These are phyloP conservation scores for Sebastes schlegelii DNA, from an alignment of 2,113 vertebrate species.

Conservation along the genomic window DNA sequence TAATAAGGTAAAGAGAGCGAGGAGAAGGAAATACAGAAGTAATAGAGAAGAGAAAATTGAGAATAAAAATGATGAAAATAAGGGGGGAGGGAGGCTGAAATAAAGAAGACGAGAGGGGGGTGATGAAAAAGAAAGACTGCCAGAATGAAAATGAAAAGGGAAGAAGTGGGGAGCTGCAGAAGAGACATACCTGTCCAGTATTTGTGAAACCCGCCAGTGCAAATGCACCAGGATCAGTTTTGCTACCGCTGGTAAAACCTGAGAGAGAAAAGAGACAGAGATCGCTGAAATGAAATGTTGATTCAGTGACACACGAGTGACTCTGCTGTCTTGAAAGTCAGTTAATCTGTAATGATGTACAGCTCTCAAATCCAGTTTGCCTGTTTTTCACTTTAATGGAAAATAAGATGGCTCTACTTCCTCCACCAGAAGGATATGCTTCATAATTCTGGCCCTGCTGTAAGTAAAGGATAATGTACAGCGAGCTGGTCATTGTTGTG, in stretches of 20 bases:
- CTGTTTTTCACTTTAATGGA: background rate
- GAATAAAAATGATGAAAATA: background rate
- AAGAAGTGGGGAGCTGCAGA: background rate
- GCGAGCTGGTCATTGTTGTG: too few species aligned
- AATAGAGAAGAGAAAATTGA: background rate
- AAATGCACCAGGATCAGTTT: conserved; percentile 99
- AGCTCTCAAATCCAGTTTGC: background rate
- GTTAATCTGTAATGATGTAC: background rate
- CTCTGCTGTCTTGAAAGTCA: background rate
- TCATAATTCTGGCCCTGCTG: too few species aligned
- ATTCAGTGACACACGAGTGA: background rate
- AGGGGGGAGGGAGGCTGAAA: too few species aligned
- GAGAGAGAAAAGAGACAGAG: conserved; percentile 14
- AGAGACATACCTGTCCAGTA: conserved; percentile 92
- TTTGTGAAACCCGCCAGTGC: conserved; percentile 98
- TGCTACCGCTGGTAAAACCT: conserved; percentile 97
- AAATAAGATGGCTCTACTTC: too few species aligned
- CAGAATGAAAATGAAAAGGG: background rate
- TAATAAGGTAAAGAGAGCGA: background rate
- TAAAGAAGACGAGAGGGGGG: background rate
- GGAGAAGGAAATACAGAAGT: background rate
- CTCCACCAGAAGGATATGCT: too few species aligned
- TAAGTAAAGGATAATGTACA: too few species aligned
- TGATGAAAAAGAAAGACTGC: background rate
- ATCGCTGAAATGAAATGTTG: background rate